Evolutionary conservation across 2,113 vertebrate genomes (phyloP), one percentile per base, ranked within the genome.

Genomic region (Muntiacus muntjak): DNA sequence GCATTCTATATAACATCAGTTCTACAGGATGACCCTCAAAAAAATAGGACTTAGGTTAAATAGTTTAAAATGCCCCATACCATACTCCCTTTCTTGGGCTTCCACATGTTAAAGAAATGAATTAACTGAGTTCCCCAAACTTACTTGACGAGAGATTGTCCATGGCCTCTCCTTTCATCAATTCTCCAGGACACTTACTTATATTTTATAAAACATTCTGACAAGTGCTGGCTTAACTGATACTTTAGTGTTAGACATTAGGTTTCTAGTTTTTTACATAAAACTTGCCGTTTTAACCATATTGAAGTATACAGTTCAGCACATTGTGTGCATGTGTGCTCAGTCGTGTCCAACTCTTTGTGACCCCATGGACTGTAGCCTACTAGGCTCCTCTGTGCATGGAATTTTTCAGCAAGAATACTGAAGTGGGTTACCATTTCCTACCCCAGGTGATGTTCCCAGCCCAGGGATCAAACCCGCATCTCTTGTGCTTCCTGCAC

Each of bases 41-140:
- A 96, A 93, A 17, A 12, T n/a, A 74, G 57, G 93, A 54, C 10
- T 40, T 88, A 58, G 87, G 45, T 55, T 78, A 88, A 58, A 94
- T 40, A 97, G 57, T 86, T 96, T 87, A n/a, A 97, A 92, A 97
- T 47, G 8, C 33, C 67, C 83, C 55, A 78, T 54, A 88, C 7
- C 11, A 54, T 57, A 83, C 50, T 45, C 33, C 28, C 15, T 81
- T 89, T 82, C 50, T 83, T 47, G 23, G 64, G 40, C 57, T 97
- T 89, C 96, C 71, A 67, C 43, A 54, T 74, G 26, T 74, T 33
- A 58, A 96, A 93, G 23, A 90, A 92, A 54, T 4, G 7, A 81
- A 6, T 85, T 88, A 92, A 95, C 45, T 25, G 23, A 85, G 26
- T 95, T 97, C 92, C 58, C 36, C 55, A 91, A 87, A 89, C 21